phyloP scores from a whole-genome alignment of 1,140 invertebrate genomes.

The Drosophila mayri region DNA sequence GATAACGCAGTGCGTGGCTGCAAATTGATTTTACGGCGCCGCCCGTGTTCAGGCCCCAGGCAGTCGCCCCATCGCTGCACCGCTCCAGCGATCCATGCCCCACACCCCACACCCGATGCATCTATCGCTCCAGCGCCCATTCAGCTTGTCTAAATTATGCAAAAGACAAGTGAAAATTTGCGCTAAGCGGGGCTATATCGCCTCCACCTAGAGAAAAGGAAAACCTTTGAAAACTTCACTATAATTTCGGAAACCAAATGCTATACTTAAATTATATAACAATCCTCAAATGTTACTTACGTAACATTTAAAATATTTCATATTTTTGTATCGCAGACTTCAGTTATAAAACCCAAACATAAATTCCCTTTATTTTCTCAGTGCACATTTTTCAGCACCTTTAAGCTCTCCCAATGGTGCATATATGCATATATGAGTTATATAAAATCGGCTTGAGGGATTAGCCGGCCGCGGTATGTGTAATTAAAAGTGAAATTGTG shows the following conservation, averaged over 20 bases:
- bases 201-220: conserved; percentile 4
- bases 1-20: conserved; percentile 74
- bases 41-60: conserved; percentile 64
- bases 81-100: conserved; percentile 6
- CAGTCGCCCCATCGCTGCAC: conserved; percentile 15
- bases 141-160: conserved; percentile 73
- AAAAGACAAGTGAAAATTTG: conserved; percentile 81
- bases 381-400: conserved; percentile 16
- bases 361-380: neutral
- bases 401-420: conserved; percentile 17
- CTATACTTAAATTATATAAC: too few relatives aligned
- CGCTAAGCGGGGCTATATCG: conserved; percentile 60
- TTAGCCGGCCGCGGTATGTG: conserved; percentile 50
- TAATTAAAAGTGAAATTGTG: conserved; percentile 82
- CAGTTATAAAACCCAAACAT: neutral
- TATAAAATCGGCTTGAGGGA: conserved; percentile 67
- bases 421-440: conserved; percentile 50
- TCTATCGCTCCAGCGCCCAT: conserved; percentile 25
- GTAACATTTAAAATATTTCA: rapidly evolving
- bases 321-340: rapidly evolving
- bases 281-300: neutral
- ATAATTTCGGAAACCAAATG: neutral
- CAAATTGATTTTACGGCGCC: conserved; percentile 80
- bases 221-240: neutral
- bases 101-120: neutral